Percentiles rank a stretch among this genome's conserved stretches.
Evolutionary conservation across 2,797 vertebrate genomes (phyloP).

Genomic region (Oceanodroma leucorhoa): DNA sequence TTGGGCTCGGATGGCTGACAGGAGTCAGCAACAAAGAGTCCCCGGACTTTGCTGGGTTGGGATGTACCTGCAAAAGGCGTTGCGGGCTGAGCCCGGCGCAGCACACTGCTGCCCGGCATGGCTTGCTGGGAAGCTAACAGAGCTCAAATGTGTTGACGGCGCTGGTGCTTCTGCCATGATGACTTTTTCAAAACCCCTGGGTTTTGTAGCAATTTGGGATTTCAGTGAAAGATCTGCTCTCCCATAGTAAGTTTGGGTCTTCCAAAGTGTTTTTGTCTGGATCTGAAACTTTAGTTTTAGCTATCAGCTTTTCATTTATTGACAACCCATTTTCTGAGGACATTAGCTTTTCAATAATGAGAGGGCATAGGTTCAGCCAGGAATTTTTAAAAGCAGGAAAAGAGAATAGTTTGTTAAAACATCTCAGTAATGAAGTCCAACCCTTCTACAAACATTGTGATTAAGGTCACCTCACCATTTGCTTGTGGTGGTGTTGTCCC

Average conservation of each 20-base stretch:
- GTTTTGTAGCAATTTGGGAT: neutral
- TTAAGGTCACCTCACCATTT: neutral
- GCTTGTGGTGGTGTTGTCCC: neutral
- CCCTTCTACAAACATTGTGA: neutral
- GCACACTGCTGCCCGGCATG: neutral
- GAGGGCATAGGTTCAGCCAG: neutral
- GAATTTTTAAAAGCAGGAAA: neutral
- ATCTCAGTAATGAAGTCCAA: neutral
- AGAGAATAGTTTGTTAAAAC: neutral
- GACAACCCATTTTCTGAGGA: neutral
- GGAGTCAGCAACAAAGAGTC: neutral
- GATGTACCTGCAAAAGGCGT: fast-evolving
- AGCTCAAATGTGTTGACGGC: neutral
- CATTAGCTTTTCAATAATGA: neutral
- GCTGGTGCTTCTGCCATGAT: neutral
- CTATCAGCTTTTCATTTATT: neutral
- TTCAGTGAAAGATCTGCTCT: neutral
- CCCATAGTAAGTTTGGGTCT: neutral
- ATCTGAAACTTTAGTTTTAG: neutral
- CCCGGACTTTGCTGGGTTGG: neutral
- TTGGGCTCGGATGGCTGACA: fast-evolving
- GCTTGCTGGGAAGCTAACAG: neutral
- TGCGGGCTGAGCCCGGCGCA: fast-evolving
- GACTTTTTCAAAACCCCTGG: neutral
- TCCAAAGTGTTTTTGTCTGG: neutral